Base-by-base conservation (phyloP, 1,140 invertebrate species). In the Diorhabda elongata region DNA sequence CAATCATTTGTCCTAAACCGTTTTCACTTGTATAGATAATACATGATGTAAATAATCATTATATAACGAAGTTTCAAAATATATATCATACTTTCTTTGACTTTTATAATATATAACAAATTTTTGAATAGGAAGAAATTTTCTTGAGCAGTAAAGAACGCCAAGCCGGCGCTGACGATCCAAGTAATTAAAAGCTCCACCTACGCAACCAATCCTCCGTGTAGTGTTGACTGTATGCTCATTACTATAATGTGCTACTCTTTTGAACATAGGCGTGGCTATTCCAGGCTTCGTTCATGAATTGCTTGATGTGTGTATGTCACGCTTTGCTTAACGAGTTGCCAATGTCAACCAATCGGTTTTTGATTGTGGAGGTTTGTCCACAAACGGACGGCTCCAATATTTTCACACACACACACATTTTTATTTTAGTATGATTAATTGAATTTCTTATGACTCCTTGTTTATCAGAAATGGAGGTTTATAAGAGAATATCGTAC, bases 141-240 rank as follows among this genome's bases (percentile, higher is more conserved):
- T 26, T 26, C 26, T 26, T 26, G 26, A 26, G 26, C 26, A 26
- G 26, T 26, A 1, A 2, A 26, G 26, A 26, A 26, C 6, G 47
- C 47, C 47, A 52, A 52, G 47, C 47, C 47, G 47, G 6, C 47
- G 47, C 47, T 4, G 42, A 62, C 43, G 44, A 76, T 74, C 71
- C 71, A 76, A 69, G 69, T 76, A 76, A 76, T 76, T 76, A 76
- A 74, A 73, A 63, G 75, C 75, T 76, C 74, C 74, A 74, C 73
- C 75, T 74, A 74, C 73, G 56, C 67, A 67, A 52, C 47, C 57
- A 68, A 58, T 68, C 73, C 74, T 70, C 72, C 74, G 71, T 72
- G 47, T 52, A 52, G 6, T 4, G 47, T 52, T 52, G n/a, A 52
- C 47, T 8, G 62, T 70, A 64, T 11, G 57, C 73, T 76, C 75